Evolutionary conservation across 2,888 invertebrate genomes (phyloP).

Genomic region (Myopa tessellatipennis): DNA sequence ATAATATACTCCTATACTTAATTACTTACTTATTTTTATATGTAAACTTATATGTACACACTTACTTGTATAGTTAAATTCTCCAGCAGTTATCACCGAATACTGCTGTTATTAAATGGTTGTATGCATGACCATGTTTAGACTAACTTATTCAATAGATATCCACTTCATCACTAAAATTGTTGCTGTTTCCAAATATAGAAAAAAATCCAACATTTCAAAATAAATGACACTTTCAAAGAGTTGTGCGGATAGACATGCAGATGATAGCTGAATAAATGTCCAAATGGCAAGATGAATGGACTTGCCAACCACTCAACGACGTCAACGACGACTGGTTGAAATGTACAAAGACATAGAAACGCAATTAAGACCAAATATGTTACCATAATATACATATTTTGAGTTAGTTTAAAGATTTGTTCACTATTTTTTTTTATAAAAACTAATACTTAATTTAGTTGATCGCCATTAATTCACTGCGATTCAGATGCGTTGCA

Average conservation of each 20-base stretch:
- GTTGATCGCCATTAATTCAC: too few species aligned
- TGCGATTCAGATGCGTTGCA: background rate
- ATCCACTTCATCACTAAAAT: background rate
- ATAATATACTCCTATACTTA: too few species aligned
- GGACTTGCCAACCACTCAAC: too few species aligned
- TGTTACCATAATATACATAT: background rate
- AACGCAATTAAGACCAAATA: constrained; percentile 24
- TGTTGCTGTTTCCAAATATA: background rate
- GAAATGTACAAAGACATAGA: constrained; percentile 22
- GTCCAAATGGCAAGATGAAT: background rate
- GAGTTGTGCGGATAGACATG: constrained; percentile 23
- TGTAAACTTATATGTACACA: too few species aligned
- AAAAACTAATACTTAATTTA: too few species aligned
- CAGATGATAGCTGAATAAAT: constrained; percentile 16
- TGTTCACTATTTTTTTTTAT: background rate
- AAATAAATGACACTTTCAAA: background rate
- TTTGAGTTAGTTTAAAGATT: constrained; percentile 20
- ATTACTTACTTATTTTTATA: too few species aligned
- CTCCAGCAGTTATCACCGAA: too few species aligned
- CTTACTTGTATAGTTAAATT: too few species aligned
- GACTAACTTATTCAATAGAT: too few species aligned
- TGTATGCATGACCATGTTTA: too few species aligned
- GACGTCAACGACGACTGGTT: background rate
- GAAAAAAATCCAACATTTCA: constrained; percentile 17
- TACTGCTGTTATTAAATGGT: too few species aligned